phyloP scores from a whole-genome alignment of 2,797 vertebrate genomes.

The Uromys caudimaculatus region DNA sequence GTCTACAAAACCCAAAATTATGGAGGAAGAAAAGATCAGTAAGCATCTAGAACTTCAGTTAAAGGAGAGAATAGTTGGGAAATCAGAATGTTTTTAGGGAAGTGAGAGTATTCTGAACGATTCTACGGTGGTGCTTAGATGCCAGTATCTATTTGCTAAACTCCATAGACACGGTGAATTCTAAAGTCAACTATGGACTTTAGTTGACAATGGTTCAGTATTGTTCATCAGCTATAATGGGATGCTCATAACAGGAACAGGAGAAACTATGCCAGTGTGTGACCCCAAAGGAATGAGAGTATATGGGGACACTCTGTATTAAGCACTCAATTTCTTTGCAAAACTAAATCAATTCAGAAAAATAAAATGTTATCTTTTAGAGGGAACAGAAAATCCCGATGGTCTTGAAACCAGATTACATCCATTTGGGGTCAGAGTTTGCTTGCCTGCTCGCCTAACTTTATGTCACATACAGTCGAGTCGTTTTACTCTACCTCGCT shows the following conservation, averaged over 20 bases:
- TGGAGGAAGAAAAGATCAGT: background rate
- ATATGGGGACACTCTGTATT: background rate
- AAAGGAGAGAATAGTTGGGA: background rate
- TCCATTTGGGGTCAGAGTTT: background rate
- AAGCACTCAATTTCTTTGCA: constrained; percentile 16
- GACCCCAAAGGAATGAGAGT: background rate
- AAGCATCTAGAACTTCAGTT: background rate
- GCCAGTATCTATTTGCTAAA: background rate
- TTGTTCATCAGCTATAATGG: constrained; percentile 14
- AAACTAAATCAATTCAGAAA: constrained; percentile 41
- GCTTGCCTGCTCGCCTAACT: background rate
- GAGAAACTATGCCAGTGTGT: background rate
- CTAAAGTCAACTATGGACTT: background rate
- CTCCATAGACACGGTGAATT: background rate
- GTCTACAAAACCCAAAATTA: constrained; percentile 39
- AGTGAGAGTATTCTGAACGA: background rate
- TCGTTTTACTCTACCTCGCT: background rate
- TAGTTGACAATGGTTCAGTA: background rate
- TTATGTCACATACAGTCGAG: background rate
- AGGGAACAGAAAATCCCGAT: background rate
- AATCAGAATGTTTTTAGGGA: background rate
- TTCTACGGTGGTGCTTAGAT: background rate
- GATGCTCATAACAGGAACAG: background rate
- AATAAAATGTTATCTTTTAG: constrained; percentile 47
- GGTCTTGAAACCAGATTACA: background rate